Conservation (phyloP, 2,888 invertebrate species). For the Troides aeacus region DNA sequence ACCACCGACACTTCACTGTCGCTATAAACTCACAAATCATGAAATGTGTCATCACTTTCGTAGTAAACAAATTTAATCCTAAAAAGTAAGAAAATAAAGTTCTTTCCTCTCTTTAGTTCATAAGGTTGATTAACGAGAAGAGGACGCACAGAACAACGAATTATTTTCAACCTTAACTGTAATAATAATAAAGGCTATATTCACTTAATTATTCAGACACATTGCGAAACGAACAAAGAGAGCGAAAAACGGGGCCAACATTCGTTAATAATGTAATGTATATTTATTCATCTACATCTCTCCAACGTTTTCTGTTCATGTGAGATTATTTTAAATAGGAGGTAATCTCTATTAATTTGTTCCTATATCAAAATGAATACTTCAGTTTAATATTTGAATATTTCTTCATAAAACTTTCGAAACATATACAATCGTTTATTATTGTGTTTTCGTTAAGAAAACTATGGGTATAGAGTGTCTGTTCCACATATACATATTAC, state of each 20-base stretch:
- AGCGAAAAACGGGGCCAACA: constrained; percentile 78
- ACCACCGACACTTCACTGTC: constrained; percentile 79
- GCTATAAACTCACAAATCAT: constrained; percentile 81
- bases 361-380: background rate
- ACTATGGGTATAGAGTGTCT: too few relatives aligned
- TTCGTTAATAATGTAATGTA: constrained; percentile 80
- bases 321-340: constrained; percentile 61
- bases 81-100: constrained; percentile 45
- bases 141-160: constrained; percentile 61
- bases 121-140: constrained; percentile 56
- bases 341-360: constrained; percentile 41
- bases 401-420: background rate
- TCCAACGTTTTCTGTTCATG: constrained; percentile 54
- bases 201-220: constrained; percentile 63
- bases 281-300: constrained; percentile 77
- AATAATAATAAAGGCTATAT: constrained; percentile 66
- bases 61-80: constrained; percentile 51
- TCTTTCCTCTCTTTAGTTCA: constrained; percentile 44
- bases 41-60: constrained; percentile 64
- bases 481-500: too few relatives aligned
- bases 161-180: constrained; percentile 71
- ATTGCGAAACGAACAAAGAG: constrained; percentile 78
- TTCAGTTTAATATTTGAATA: background rate
- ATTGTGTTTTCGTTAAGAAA: too few relatives aligned
- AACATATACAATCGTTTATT: too few relatives aligned